These are phyloP conservation scores for Heteromormyrus szaboi DNA, from an alignment of 2,797 vertebrate genomes.

Conservation along the genomic window DNA sequence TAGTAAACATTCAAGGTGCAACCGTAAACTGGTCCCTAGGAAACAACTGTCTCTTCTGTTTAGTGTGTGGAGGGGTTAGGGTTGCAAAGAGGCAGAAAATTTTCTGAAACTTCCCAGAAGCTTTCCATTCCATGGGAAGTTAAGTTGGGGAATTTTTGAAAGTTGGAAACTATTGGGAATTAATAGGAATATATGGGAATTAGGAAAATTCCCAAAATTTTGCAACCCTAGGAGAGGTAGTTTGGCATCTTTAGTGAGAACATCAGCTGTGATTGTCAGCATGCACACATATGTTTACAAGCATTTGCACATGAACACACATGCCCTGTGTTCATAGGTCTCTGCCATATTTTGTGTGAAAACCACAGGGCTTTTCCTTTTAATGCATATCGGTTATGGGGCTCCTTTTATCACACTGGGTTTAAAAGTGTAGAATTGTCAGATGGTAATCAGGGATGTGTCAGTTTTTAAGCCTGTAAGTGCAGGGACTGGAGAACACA, in stretches of 20 bases:
- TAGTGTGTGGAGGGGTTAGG: neutral
- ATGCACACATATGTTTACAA: neutral
- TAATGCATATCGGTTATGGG: neutral
- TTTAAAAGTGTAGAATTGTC: neutral
- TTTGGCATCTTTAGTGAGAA: neutral
- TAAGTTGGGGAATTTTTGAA: neutral
- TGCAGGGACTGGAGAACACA: neutral
- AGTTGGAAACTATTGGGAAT: neutral
- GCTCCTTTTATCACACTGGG: neutral
- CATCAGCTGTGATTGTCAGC: neutral
- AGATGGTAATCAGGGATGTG: neutral
- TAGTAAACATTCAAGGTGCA: neutral
- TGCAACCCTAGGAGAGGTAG: neutral
- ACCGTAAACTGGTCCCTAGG: neutral
- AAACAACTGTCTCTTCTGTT: neutral
- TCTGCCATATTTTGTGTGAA: neutral
- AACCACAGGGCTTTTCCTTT: neutral
- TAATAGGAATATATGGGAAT: neutral
- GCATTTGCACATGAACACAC: neutral
- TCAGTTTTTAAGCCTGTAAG: neutral
- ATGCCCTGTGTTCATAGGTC: neutral
- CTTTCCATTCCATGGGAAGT: neutral
- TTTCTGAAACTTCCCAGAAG: neutral
- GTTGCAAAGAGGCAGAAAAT: neutral
- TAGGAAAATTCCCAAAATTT: neutral